Percentiles rank a stretch among this genome's conserved stretches.
Evolutionary conservation across 2,113 vertebrate genomes (phyloP).

Genomic region (Ameiurus melas): DNA sequence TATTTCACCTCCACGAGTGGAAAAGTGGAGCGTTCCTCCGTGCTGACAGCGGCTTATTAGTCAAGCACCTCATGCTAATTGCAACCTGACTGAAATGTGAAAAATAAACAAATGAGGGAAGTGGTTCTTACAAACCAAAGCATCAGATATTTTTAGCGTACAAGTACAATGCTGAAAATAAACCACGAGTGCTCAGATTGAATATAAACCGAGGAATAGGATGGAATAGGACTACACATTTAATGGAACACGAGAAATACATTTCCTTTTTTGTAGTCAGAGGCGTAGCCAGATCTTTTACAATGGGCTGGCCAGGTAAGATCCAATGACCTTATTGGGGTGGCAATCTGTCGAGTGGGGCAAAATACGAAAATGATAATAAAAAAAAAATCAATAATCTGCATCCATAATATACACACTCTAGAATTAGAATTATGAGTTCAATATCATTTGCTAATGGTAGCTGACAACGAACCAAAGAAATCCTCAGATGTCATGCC

Average conservation of each 20-base stretch:
- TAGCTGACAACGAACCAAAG: neutral
- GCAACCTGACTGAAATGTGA: slow-evolving; percentile 28
- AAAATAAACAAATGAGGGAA: slow-evolving; percentile 25
- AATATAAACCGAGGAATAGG: neutral
- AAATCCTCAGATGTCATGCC: neutral
- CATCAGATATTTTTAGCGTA: neutral
- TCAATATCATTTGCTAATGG: neutral
- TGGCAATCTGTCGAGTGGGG: neutral
- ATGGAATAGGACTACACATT: neutral
- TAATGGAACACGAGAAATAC: neutral
- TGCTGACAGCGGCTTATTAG: slow-evolving; percentile 36
- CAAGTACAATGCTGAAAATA: slow-evolving; percentile 9
- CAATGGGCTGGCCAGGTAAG: neutral
- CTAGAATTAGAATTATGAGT: neutral
- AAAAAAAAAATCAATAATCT: neutral
- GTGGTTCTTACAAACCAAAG: slow-evolving; percentile 3
- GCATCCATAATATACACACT: neutral
- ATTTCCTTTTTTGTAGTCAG: neutral
- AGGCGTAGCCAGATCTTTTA: neutral
- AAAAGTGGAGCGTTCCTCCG: neutral
- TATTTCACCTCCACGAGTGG: neutral
- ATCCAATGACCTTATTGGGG: neutral
- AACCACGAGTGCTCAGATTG: neutral
- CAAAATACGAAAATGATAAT: neutral
- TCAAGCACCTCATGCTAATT: slow-evolving; percentile 33